Conservation (phyloP, 2,888 invertebrate genomes). For the Rotaria sp. region DNA sequence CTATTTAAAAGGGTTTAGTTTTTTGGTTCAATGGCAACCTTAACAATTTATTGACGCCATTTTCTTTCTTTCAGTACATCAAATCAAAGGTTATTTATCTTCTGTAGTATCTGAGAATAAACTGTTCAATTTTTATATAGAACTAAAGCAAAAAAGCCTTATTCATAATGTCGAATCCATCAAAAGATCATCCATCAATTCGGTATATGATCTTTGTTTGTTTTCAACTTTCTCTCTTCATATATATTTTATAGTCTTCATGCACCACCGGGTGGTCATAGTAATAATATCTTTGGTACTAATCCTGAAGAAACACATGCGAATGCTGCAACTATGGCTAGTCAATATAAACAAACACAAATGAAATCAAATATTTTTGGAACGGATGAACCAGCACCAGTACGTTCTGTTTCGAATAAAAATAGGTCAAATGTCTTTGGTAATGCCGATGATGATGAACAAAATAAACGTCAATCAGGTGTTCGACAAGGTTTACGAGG, state of each 20-base stretch:
- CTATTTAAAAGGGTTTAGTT: no score
- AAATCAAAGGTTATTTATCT: background rate
- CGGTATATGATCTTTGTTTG: background rate
- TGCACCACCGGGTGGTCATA: slow-evolving; percentile 21
- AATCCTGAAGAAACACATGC: background rate
- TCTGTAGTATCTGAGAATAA: background rate
- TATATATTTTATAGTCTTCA: background rate
- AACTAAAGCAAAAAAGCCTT: no score
- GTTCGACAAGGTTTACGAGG: slow-evolving; percentile 2
- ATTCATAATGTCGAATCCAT: background rate
- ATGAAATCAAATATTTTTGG: slow-evolving; percentile 23
- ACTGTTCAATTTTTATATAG: no score
- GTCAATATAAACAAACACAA: slow-evolving; percentile 1
- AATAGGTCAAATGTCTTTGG: slow-evolving; percentile 27
- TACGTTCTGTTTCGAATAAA: background rate
- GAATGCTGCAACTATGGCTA: background rate
- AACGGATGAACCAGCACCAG: background rate
- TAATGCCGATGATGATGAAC: background rate
- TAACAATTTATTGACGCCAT: no score
- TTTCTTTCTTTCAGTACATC: background rate
- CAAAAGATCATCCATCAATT: background rate
- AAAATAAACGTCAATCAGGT: background rate
- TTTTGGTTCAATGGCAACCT: no score
- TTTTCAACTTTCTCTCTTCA: background rate
- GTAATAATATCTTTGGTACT: background rate